phyloP scores from a whole-genome alignment of 2,797 vertebrate species.

The Euphonia xanthogaster region DNA sequence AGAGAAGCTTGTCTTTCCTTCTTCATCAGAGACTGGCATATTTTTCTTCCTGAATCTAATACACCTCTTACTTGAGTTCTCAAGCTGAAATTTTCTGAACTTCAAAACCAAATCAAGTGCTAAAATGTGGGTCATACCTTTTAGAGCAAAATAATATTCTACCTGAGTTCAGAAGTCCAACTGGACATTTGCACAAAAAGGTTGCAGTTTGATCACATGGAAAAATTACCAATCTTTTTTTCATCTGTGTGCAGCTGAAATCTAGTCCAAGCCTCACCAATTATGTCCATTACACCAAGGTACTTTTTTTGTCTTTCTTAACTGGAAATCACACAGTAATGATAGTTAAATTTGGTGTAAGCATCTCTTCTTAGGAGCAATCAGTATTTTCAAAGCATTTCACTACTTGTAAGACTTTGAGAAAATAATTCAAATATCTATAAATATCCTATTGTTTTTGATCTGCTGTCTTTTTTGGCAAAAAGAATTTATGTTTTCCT shows the following conservation, averaged over 20 bases:
- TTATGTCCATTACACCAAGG: constrained; percentile 4
- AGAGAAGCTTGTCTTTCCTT: background rate
- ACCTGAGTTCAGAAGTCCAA: background rate
- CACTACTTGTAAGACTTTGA: background rate
- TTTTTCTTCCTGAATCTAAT: background rate
- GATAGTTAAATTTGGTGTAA: background rate
- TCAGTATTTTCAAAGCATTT: constrained; percentile 22
- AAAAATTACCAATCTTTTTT: background rate
- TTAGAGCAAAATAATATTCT: background rate
- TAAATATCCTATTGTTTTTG: background rate
- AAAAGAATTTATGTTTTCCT: background rate
- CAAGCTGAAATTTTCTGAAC: constrained; percentile 2
- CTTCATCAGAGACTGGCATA: background rate
- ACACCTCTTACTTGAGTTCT: background rate
- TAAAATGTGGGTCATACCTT: constrained; percentile 1
- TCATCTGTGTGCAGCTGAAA: constrained; percentile 24
- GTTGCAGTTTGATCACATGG: background rate
- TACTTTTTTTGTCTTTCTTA: constrained; percentile 54
- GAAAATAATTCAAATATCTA: background rate
- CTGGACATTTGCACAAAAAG: background rate
- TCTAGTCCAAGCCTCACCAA: background rate
- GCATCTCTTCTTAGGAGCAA: constrained; percentile 33
- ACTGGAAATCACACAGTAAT: constrained; percentile 52
- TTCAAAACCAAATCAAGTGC: background rate
- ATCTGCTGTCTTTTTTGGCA: background rate